A percentile compares a stretch with the other conserved stretches of the same genome.
These are phyloP conservation scores for Lithodes maja DNA, from an alignment of 2,888 invertebrate species.

Conservation along the genomic window DNA sequence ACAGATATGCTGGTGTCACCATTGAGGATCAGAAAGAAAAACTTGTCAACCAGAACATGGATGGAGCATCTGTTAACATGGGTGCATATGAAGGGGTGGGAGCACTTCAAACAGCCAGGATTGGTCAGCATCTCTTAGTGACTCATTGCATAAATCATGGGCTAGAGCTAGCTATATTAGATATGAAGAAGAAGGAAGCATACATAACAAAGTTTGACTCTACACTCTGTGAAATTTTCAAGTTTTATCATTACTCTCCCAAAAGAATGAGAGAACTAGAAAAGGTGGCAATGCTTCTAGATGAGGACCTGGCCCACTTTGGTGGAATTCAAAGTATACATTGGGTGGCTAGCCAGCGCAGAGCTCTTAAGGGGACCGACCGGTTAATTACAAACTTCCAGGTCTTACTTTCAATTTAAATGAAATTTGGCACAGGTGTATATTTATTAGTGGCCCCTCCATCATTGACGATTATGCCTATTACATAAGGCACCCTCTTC, in stretches of 20 bases:
- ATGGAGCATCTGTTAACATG: conserved; percentile 4
- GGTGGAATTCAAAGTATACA: background rate
- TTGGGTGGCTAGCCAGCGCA: conserved; percentile 7
- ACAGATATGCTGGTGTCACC: background rate
- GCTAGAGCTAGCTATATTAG: conserved; percentile 3
- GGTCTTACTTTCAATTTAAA: too few relatives aligned
- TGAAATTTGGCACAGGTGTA: too few relatives aligned
- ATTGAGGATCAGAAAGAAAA: background rate
- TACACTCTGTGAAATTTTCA: background rate
- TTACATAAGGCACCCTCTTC: too few relatives aligned
- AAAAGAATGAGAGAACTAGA: background rate
- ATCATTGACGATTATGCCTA: too few relatives aligned
- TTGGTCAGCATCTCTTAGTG: background rate
- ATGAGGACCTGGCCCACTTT: conserved; percentile 6
- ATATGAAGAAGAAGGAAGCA: background rate
- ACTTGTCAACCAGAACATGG: conserved; percentile 1
- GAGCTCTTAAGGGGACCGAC: too few relatives aligned
- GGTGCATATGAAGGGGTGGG: conserved; percentile 18
- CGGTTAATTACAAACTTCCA: too few relatives aligned
- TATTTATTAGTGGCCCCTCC: too few relatives aligned
- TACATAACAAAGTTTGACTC: conserved; percentile 1
- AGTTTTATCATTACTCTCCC: conserved; percentile 1
- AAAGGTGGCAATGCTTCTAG: background rate
- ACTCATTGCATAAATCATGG: conserved; percentile 1
- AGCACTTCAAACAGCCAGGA: background rate